A percentile compares a stretch with the other conserved stretches of the same genome.
Evolutionary conservation across 1,140 invertebrate genomes (phyloP).

Genomic region (Trachymyrmex cornetzi): DNA sequence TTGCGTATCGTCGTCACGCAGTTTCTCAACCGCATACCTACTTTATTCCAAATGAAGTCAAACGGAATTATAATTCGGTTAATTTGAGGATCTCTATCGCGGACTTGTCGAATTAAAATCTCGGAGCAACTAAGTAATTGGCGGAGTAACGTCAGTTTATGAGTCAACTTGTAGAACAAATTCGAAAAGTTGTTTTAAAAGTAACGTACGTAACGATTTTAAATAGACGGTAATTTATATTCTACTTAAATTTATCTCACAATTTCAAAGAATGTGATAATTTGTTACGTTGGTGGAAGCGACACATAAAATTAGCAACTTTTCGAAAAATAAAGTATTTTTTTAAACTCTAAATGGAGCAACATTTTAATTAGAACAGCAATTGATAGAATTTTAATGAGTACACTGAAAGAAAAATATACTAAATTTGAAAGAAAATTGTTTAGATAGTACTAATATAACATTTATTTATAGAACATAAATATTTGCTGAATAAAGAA

Average conservation of each 20-base stretch:
- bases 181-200: neutral
- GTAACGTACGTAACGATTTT: neutral
- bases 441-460: no score
- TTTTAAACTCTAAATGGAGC: no score
- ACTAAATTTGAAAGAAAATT: no score
- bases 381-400: no score
- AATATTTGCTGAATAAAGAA: no score
- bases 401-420: no score
- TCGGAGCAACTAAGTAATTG: neutral
- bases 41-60: neutral
- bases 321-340: no score
- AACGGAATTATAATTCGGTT: neutral
- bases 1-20: neutral
- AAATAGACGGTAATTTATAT: neutral
- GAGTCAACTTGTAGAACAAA: neutral
- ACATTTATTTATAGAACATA: no score
- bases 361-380: no score
- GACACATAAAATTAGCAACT: no score
- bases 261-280: neutral
- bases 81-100: neutral
- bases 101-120: neutral
- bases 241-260: neutral
- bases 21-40: neutral
- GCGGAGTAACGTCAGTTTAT: neutral
- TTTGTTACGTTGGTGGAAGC: no score